These are phyloP conservation scores for Loris lydekkerianus DNA, from an alignment of 2,797 vertebrate species.

Conservation along the genomic window DNA sequence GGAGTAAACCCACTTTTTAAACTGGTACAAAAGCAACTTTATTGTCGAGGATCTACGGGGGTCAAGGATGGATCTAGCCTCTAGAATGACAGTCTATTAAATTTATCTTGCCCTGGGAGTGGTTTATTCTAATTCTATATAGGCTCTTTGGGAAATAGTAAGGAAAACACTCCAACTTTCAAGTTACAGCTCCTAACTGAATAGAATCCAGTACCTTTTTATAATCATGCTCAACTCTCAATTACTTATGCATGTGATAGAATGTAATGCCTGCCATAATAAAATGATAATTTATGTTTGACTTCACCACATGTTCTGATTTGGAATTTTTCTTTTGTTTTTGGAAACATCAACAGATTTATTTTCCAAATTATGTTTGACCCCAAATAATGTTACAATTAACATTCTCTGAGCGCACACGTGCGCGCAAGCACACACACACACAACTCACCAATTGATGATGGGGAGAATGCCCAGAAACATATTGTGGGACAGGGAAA, in stretches of 20 bases:
- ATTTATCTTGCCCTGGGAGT: not conserved
- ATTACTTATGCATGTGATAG: conserved; percentile 57
- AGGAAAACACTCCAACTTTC: conserved; percentile 39
- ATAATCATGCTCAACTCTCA: conserved; percentile 25
- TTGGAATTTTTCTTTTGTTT: conserved; percentile 65
- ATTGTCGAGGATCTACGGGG: not conserved
- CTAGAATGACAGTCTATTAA: not conserved
- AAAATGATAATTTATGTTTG: conserved; percentile 75
- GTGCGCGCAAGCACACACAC: not conserved
- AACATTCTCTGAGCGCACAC: conserved; percentile 39
- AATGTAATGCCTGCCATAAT: conserved; percentile 53
- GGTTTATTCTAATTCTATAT: conserved; percentile 15
- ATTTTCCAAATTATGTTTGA: conserved; percentile 77
- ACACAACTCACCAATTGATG: conserved; percentile 59
- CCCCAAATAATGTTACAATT: conserved; percentile 61
- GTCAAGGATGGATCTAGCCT: not conserved
- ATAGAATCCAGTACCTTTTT: conserved; percentile 56
- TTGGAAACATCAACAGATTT: conserved; percentile 71
- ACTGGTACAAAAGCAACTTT: conserved; percentile 25
- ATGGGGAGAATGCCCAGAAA: conserved; percentile 69
- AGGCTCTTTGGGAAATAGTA: not conserved
- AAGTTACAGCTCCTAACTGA: conserved; percentile 35
- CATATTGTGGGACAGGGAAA: conserved; percentile 57
- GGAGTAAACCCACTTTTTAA: not conserved
- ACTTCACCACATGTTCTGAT: conserved; percentile 56